These are phyloP conservation scores for Himantopus leucocephalus DNA, from an alignment of 2,113 vertebrate species.

Conservation along the genomic window DNA sequence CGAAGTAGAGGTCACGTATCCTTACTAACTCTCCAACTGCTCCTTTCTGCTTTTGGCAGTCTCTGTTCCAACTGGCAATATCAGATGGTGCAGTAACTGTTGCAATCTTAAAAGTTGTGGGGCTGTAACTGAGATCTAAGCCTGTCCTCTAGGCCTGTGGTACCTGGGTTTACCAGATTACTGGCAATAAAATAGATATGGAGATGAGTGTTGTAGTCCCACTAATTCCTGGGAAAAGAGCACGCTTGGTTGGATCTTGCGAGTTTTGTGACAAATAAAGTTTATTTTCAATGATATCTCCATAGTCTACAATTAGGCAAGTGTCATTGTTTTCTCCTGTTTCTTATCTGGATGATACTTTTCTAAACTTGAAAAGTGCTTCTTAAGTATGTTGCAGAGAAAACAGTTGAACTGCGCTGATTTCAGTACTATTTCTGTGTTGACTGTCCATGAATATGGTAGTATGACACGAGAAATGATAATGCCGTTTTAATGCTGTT, in stretches of 20 bases:
- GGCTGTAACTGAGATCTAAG: neutral
- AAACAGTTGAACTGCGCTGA: neutral
- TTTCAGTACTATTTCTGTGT: neutral
- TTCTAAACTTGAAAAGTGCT: neutral
- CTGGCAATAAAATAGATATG: fast-evolving
- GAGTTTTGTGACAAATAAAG: neutral
- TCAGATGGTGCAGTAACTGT: neutral
- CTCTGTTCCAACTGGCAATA: neutral
- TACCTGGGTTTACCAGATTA: neutral
- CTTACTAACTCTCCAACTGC: neutral
- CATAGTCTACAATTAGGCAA: fast-evolving
- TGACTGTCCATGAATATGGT: neutral
- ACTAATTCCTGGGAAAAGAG: neutral
- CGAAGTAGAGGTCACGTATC: neutral
- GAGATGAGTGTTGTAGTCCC: neutral
- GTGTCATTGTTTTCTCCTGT: neutral
- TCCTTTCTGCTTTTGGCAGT: neutral
- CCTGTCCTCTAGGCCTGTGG: neutral
- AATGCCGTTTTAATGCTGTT: neutral
- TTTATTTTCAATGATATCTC: neutral
- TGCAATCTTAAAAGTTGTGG: neutral
- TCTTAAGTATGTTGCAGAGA: neutral
- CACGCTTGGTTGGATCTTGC: neutral
- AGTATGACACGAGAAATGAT: neutral
- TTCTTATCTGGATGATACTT: neutral